phyloP scores from a whole-genome alignment of 2,888 invertebrate species.

The Athalia circularis region DNA sequence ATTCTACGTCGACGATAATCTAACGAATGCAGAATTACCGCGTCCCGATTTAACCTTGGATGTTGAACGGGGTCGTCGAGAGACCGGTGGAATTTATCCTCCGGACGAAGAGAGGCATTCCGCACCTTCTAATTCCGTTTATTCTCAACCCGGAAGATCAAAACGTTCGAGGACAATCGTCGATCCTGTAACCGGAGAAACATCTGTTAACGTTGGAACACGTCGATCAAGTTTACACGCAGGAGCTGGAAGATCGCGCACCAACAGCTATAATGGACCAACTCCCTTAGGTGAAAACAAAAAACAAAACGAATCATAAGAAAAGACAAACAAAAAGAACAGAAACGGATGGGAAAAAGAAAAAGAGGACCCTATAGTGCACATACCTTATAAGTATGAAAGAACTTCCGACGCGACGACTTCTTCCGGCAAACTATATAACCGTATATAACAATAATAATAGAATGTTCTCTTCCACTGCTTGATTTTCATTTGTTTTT shows the following conservation, averaged over 20 bases:
- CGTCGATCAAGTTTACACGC: slow-evolving; percentile 64
- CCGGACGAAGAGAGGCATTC: slow-evolving; percentile 42
- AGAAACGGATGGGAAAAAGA: no score
- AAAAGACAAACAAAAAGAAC: background rate
- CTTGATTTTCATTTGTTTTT: no score
- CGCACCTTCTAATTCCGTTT: slow-evolving; percentile 52
- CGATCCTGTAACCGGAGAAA: background rate
- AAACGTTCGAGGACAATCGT: slow-evolving; percentile 54
- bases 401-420: no score
- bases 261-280: slow-evolving; percentile 65
- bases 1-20: slow-evolving; percentile 63
- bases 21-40: slow-evolving; percentile 52
- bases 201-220: slow-evolving; percentile 53
- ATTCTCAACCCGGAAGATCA: slow-evolving; percentile 53
- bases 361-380: no score
- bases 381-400: no score
- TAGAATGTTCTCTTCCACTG: no score
- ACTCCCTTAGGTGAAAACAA: slow-evolving; percentile 67
- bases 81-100: slow-evolving; percentile 44
- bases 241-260: slow-evolving; percentile 57
- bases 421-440: no score
- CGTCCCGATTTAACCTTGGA: slow-evolving; percentile 49
- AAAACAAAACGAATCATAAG: background rate
- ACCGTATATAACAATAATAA: no score
- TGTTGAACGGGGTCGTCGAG: slow-evolving; percentile 47